Base-by-base conservation (phyloP, 2,113 vertebrate genomes). In the Dryoscopus gambensis region DNA sequence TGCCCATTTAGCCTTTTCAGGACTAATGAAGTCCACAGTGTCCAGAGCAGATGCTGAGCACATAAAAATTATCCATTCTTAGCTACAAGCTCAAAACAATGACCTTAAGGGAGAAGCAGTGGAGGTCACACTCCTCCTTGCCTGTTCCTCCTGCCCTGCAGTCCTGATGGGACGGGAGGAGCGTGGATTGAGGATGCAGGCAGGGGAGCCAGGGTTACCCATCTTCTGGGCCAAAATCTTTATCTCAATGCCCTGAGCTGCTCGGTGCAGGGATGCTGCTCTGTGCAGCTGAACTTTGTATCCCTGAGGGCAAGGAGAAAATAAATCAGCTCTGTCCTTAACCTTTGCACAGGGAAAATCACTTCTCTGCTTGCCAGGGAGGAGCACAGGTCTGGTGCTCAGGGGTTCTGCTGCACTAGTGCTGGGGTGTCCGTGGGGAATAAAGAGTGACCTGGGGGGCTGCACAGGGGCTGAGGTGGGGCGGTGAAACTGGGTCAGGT, bases 171-270 rank as follows among this genome's bases (percentile, higher is more conserved):
- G 12, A 27, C 67, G 80, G 63, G 79, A 77, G 23, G 28, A 73
- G 20, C 9, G 9, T 27, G 59, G 39, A 13, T 8, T 59, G 52
- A 84, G 60, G 68, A 23, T 74, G 42, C 3, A 44, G 47, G 30
- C n/a, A 70, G 31, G 15, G 37, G 11, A 93, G 25, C 24, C 30
- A 2, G 4, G 11, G 27, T 53, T 76, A 30, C 15, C 24, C 65
- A 6, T 31, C 44, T 40, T 81, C 39, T 37, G 39, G 42, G 27
- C 33, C 40, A 86, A 81, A 87, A 84, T 46, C 49, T 40, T 60
- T 4, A 33, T 64, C 63, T 81, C 60, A 33, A 0, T 24, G 42
- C 46, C 35, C 46, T 3, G 2, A 69, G 39, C 22, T 0, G 0
- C 57, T 85, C 0, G 0, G 5, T 33, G 47, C 8, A 2, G 31